Conservation (phyloP, 2,888 invertebrate species). For the Pediacus dermestoides region DNA sequence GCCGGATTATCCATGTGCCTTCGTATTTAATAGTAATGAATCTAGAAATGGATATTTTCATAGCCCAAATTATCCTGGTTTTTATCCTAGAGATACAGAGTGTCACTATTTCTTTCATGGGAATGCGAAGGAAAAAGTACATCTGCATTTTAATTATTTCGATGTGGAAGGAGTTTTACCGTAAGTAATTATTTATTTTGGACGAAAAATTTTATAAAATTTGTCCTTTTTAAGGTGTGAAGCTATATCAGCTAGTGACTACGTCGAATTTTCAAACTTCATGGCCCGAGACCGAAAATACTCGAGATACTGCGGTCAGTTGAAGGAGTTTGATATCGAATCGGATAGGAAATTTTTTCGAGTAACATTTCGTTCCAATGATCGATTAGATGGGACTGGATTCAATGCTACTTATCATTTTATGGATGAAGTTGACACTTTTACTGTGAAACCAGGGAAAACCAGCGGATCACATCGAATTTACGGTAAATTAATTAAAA, state of each 20-base stretch:
- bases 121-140: constrained; percentile 70
- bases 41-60: constrained; percentile 76
- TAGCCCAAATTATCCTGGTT: constrained; percentile 88
- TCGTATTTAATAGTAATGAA: constrained; percentile 81
- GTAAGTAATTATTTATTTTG: constrained; percentile 58
- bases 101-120: constrained; percentile 92
- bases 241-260: constrained; percentile 88
- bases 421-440: constrained; percentile 63
- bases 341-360: constrained; percentile 92
- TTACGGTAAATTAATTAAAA: constrained; percentile 5
- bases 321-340: constrained; percentile 74
- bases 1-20: constrained; percentile 77
- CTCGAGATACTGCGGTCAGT: constrained; percentile 82
- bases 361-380: constrained; percentile 91
- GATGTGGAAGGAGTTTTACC: constrained; percentile 92
- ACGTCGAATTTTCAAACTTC: constrained; percentile 94
- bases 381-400: constrained; percentile 88
- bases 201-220: constrained; percentile 2
- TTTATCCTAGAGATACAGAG: constrained; percentile 84
- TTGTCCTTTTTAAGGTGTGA: constrained; percentile 66
- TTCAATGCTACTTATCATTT: constrained; percentile 92
- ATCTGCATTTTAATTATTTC: constrained; percentile 83
- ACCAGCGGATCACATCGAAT: constrained; percentile 3
- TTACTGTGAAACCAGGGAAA: constrained; percentile 47
- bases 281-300: constrained; percentile 86